Evolutionary conservation across 2,797 vertebrate genomes (phyloP), one percentile per base, ranked within the genome.

Genomic region (Aphelocoma californica): DNA sequence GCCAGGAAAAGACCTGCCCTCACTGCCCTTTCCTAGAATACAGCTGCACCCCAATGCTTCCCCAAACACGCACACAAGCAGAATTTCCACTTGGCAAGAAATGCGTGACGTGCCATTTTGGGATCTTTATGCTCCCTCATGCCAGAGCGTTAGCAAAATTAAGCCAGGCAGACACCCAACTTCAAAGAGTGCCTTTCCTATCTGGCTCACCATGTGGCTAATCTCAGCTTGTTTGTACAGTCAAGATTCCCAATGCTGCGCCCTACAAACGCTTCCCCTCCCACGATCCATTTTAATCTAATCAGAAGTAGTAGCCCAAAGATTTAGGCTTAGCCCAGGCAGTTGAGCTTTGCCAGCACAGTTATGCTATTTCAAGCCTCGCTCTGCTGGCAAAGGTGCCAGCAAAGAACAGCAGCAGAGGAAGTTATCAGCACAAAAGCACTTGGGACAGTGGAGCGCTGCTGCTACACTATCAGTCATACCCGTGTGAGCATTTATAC

Each of bases 221-320:
- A 95, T 94, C 92, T 83, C 93, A 34, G 94, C 57, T 75, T 92
- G 75, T 95, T 96, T 93, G 79, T 71, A 93, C 78, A 94, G 87
- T 50, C 92, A 60, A 90, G 91, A 93, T 88, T 92, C 93, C 85
- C 81, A 81, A 11, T 4, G 24, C 82, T 86, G 65, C 17, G 0
- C 84, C 90, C 79, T 78, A 57, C 57, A 78, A 83, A 78, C 4
- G 53, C 73, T 44, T 93, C 70, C 69, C 62, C 89, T 95, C 94
- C 92, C 87, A 86, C 81, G 26, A 72, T 19, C 95, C 57, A 25
- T 64, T 92, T 87, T 93, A 95, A 96, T 94, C 90, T 93, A 95
- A 96, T 95, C 93, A 92, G 32, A 53, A 86, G 56, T 72, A 72
- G 92, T 74, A 93, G 74, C 85, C 88, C 85, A 57, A 80, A 96